phyloP scores from a whole-genome alignment of 1,140 invertebrate species.

The Limonius californicus region DNA sequence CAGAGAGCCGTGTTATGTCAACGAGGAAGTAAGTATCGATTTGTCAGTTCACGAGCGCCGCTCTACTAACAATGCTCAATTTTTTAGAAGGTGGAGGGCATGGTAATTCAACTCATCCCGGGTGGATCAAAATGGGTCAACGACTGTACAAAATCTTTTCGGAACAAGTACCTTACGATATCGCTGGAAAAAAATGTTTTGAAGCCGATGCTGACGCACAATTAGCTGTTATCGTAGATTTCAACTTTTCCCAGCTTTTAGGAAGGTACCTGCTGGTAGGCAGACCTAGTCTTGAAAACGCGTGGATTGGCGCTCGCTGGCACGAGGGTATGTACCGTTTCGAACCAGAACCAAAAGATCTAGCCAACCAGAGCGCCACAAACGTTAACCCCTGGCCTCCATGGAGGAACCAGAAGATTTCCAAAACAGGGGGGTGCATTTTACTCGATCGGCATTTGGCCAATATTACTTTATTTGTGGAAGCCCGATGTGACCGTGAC shows the following conservation, averaged over 20 bases:
- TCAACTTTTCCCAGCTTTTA: background rate
- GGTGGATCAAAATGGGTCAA: background rate
- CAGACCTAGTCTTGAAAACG: background rate
- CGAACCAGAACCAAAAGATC: background rate
- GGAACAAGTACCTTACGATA: background rate
- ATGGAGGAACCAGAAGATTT: background rate
- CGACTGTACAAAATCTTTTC: background rate
- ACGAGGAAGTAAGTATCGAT: background rate
- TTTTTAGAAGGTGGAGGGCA: background rate
- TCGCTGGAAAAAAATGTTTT: background rate
- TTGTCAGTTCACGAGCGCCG: too few species aligned
- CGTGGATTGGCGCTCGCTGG: background rate
- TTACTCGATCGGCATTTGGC: constrained; percentile 3
- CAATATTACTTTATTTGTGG: background rate
- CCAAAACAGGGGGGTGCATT: background rate
- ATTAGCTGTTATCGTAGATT: background rate
- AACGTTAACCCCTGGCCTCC: background rate
- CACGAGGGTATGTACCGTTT: background rate
- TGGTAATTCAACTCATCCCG: background rate
- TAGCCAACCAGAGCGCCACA: background rate
- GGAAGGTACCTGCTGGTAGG: background rate
- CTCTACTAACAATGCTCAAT: too few species aligned
- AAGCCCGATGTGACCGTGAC: background rate
- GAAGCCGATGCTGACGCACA: background rate
- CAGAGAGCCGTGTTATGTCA: background rate